Evolutionary conservation across 2,797 vertebrate genomes (phyloP), one percentile per base, ranked within the genome.

Genomic region (Chelon labrosus): DNA sequence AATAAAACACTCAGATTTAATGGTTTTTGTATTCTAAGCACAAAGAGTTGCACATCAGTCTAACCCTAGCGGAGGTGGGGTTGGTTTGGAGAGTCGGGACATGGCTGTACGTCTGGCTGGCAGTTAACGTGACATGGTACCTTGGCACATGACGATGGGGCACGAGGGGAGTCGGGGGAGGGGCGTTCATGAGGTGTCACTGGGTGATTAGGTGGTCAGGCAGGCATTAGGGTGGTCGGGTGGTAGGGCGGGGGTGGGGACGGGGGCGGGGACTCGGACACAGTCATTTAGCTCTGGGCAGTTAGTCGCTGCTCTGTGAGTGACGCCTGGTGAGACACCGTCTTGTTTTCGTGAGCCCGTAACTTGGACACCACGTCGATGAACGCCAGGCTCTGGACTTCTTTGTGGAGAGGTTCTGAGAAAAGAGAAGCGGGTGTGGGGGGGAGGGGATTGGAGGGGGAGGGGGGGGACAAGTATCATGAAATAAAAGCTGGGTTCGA

Each of bases 281-380:
- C 83, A 92, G 94, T 92, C 92, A 83, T 96, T 98, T 96, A 99
- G 96, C 98, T 99, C 92, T 97, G 96, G 80, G 97, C 96, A 1
- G 96, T 96, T 73, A 99, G 95, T 90, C 97, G 96, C 95, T 99
- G 98, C 96, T 99, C 98, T 76, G 98, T 99, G 83, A 99, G 95
- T 38, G 95, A 98, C 54, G 98, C 98, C 95, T 99, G 98, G 71
- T 99, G 98, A 20, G 98, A 96, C 35, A 99, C 98, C 50, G 96
- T 98, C 94, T 99, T 99, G 96, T 98, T 99, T 89, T 99, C 98
- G 0, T 99, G 98, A 75, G 96, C 96, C 75, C 98, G 94, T 79
- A 99, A 96, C 90, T 96, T 97, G 72, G 97, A 97, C 73, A 99
- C 86, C 41, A 99, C 96, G 44, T 98, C 97, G 81, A 97, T 95